Evolutionary conservation across 2,888 invertebrate genomes (phyloP).

Genomic region (Lumbricus terrestris): DNA sequence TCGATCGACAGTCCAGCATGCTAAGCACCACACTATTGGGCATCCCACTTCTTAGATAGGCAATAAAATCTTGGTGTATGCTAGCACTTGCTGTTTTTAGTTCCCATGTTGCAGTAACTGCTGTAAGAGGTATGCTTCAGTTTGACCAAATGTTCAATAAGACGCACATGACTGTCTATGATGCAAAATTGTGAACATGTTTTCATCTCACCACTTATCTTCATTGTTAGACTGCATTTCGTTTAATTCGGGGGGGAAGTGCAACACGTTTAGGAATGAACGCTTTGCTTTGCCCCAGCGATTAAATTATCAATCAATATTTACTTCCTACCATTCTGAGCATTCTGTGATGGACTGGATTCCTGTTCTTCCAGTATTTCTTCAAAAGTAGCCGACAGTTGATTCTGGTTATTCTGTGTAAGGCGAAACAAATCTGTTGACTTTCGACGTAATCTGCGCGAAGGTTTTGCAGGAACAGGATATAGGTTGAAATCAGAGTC

Average conservation of each 20-base stretch:
- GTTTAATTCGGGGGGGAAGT: neutral
- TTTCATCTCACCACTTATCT: neutral
- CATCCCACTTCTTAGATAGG: neutral
- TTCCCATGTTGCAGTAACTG: neutral
- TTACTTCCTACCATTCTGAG: constrained; percentile 3
- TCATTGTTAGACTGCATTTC: neutral
- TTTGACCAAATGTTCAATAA: neutral
- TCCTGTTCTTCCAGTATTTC: neutral
- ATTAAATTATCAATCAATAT: neutral
- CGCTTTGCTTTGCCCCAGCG: too few species aligned
- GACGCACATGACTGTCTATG: neutral
- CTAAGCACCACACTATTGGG: too few species aligned
- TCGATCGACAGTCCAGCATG: too few species aligned
- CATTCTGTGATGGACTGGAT: neutral
- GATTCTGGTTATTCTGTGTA: neutral
- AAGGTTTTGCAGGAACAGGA: neutral
- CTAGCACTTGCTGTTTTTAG: too few species aligned
- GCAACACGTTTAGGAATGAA: neutral
- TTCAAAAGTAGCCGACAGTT: neutral
- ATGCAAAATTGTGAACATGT: neutral
- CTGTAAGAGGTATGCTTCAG: neutral
- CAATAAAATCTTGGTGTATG: neutral
- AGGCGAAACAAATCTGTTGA: neutral
- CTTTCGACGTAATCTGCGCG: neutral
- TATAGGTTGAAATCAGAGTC: neutral